Evolutionary conservation across 2,888 invertebrate genomes (phyloP).

Genomic region (Cantharis flavilabris): DNA sequence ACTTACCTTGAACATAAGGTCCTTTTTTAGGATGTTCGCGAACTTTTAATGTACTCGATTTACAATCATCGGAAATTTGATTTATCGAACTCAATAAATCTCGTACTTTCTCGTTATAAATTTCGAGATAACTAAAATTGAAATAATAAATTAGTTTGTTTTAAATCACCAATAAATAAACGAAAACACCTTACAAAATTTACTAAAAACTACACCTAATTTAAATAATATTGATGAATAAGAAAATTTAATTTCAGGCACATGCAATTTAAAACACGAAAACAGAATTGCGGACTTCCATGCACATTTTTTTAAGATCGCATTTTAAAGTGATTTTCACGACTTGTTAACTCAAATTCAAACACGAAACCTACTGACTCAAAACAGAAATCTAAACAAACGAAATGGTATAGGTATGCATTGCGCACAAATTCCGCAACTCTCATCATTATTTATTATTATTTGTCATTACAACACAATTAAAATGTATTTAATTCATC

Average conservation of each 20-base stretch:
- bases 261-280: not conserved
- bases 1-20: constrained; percentile 80
- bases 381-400: not conserved
- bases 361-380: constrained; percentile 20
- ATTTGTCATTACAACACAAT: not conserved
- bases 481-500: not conserved
- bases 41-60: constrained; percentile 63
- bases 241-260: not conserved
- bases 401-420: constrained; percentile 8
- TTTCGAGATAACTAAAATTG: constrained; percentile 63
- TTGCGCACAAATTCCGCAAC: constrained; percentile 22
- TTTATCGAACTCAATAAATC: constrained; percentile 61
- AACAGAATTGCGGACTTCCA: not conserved
- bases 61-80: constrained; percentile 37
- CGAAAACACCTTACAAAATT: not conserved
- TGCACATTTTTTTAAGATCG: constrained; percentile 1
- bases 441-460: not conserved
- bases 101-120: constrained; percentile 72
- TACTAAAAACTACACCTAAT: not conserved
- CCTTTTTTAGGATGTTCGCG: constrained; percentile 79
- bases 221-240: not conserved
- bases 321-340: constrained; percentile 13
- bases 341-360: constrained; percentile 10
- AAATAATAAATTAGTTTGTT: not conserved
- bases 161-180: not conserved